These are phyloP conservation scores for Penaeus indicus DNA, from an alignment of 1,140 invertebrate genomes.

Conservation along the genomic window DNA sequence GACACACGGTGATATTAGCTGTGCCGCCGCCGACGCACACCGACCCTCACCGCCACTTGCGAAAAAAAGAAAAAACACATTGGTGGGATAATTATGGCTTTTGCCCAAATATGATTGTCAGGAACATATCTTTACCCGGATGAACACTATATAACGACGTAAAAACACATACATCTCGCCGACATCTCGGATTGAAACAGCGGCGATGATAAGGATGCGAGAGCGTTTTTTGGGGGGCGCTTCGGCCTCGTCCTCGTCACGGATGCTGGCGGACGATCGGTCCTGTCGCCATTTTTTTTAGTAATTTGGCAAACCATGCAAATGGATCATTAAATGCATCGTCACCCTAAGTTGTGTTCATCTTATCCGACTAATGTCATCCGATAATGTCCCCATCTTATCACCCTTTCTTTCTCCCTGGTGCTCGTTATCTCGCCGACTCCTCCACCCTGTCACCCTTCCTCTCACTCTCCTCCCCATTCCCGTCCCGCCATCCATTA, in stretches of 20 bases:
- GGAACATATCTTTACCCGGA: conserved; percentile 32
- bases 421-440: background rate
- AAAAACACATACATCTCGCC: conserved; percentile 52
- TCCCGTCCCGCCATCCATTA: background rate
- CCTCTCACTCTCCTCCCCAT: background rate
- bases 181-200: conserved; percentile 49
- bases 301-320: too few relatives aligned
- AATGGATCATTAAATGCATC: too few relatives aligned
- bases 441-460: background rate
- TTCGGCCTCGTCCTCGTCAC: background rate
- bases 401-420: background rate
- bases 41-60: background rate
- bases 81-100: conserved; percentile 58
- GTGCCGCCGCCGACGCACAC: conserved; percentile 14
- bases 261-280: too few relatives aligned
- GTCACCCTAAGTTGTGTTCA: too few relatives aligned
- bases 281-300: too few relatives aligned
- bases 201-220: conserved; percentile 24
- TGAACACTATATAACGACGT: conserved; percentile 40
- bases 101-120: conserved; percentile 51
- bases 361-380: too few relatives aligned
- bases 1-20: conserved; percentile 31
- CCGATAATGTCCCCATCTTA: too few relatives aligned
- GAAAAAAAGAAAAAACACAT: conserved; percentile 27
- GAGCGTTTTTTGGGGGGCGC: background rate